Evolutionary conservation across 1,140 invertebrate species (phyloP).

Genomic region (Macrosteles quadrilineatus): DNA sequence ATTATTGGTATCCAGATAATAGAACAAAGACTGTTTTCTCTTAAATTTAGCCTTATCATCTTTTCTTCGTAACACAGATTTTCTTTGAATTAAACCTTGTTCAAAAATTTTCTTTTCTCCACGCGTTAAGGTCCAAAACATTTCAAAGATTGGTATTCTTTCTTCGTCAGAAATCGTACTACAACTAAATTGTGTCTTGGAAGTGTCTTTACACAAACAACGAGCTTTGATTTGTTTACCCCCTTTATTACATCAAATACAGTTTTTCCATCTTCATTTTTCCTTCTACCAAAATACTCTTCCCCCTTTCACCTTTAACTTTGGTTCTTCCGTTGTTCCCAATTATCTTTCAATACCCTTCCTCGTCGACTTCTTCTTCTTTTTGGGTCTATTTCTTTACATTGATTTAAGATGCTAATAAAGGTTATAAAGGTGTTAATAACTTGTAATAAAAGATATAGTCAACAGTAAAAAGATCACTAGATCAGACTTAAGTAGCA

Average conservation of each 20-base stretch:
- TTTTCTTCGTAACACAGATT: background rate
- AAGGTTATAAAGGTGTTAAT: background rate
- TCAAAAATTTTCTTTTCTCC: background rate
- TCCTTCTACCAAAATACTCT: too few species aligned
- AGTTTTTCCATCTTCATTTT: background rate
- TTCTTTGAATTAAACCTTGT: constrained; percentile 1
- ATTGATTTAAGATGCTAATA: background rate
- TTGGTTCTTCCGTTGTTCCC: background rate
- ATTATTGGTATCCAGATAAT: constrained; percentile 3
- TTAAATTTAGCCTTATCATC: background rate
- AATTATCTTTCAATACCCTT: background rate
- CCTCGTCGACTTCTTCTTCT: too few species aligned
- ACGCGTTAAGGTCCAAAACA: background rate
- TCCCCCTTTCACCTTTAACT: background rate
- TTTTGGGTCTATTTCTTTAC: background rate
- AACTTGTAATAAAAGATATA: too few species aligned
- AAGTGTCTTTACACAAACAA: constrained; percentile 25
- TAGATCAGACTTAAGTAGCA: background rate
- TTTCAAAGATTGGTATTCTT: background rate
- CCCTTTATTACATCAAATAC: constrained; percentile 8
- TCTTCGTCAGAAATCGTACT: constrained; percentile 33
- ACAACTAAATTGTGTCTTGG: background rate
- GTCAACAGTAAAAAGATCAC: background rate
- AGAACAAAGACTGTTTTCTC: constrained; percentile 12
- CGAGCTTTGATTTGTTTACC: background rate